Conservation (phyloP, 2,888 invertebrate species). For the Augiades crinisus region DNA sequence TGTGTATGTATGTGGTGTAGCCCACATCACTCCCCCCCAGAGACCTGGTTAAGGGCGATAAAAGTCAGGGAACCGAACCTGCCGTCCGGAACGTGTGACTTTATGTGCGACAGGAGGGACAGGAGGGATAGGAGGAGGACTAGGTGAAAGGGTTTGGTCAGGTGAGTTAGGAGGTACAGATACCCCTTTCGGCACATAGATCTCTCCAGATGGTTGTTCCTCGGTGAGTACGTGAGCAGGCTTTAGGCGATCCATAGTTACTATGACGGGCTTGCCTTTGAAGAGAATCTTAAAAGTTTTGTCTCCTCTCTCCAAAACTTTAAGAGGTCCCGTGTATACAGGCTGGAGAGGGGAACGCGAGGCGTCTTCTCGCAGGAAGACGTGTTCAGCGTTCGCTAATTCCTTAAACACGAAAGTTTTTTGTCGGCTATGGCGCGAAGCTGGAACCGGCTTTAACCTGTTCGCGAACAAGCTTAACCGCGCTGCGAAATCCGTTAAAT, state of each 20-base stretch:
- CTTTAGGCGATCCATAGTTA: background rate
- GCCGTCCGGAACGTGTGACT: background rate
- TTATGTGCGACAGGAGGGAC: background rate
- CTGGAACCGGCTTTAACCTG: slow-evolving; percentile 21
- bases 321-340: background rate
- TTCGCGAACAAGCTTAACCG: slow-evolving; percentile 10
- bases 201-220: background rate
- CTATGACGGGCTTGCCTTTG: background rate
- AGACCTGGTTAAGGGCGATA: slow-evolving; percentile 23
- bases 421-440: slow-evolving; percentile 29
- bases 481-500: slow-evolving; percentile 24
- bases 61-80: slow-evolving; percentile 4
- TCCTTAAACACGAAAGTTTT: slow-evolving; percentile 36
- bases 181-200: too few relatives aligned
- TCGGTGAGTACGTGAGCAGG: background rate
- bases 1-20: background rate
- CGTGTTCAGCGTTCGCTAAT: slow-evolving; percentile 15
- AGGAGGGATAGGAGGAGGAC: background rate
- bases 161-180: too few relatives aligned
- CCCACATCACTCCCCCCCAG: slow-evolving; percentile 21
- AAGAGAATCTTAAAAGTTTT: background rate
- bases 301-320: background rate
- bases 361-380: background rate
- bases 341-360: background rate
- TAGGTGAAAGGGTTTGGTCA: too few relatives aligned